Conservation (phyloP, 2,797 vertebrate genomes). For the Fistularia commersonii region DNA sequence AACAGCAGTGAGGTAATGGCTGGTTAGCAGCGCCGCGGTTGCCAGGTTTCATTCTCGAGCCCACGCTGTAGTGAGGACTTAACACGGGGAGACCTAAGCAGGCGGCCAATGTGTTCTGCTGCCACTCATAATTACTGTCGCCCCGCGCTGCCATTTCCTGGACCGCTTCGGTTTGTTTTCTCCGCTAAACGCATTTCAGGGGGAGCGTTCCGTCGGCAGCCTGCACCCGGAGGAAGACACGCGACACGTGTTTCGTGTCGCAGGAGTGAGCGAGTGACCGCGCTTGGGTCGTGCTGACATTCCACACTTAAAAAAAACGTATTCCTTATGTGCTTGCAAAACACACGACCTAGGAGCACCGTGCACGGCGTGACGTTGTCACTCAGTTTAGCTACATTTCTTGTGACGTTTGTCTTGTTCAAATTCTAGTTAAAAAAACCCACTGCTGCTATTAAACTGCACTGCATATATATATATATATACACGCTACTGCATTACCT, state of each 20-base stretch:
- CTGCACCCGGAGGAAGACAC: slow-evolving; percentile 3
- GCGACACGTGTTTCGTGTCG: background rate
- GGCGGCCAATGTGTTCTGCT: slow-evolving; percentile 55
- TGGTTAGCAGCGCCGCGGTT: slow-evolving; percentile 26
- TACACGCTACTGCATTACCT: too few species aligned
- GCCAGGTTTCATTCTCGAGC: slow-evolving; percentile 33
- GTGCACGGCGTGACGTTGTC: too few species aligned
- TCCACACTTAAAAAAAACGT: too few species aligned
- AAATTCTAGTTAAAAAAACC: too few species aligned
- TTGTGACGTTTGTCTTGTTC: too few species aligned
- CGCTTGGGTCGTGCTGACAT: too few species aligned
- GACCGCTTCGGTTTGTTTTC: slow-evolving; percentile 44
- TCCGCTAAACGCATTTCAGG: slow-evolving; percentile 48
- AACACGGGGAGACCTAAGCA: slow-evolving; percentile 33
- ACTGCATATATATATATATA: too few species aligned
- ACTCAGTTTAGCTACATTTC: too few species aligned
- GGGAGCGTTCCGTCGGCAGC: slow-evolving; percentile 40
- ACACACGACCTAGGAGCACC: too few species aligned
- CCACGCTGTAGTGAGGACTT: slow-evolving; percentile 11
- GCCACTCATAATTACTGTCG: slow-evolving; percentile 64
- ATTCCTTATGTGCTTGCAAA: too few species aligned
- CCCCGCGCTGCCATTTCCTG: slow-evolving; percentile 45
- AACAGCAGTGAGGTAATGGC: slow-evolving; percentile 44
- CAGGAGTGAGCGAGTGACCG: too few species aligned
- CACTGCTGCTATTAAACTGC: too few species aligned